Evolutionary conservation across 2,888 invertebrate genomes (phyloP).

Genomic region (Hydroisotoma schaefferi): DNA sequence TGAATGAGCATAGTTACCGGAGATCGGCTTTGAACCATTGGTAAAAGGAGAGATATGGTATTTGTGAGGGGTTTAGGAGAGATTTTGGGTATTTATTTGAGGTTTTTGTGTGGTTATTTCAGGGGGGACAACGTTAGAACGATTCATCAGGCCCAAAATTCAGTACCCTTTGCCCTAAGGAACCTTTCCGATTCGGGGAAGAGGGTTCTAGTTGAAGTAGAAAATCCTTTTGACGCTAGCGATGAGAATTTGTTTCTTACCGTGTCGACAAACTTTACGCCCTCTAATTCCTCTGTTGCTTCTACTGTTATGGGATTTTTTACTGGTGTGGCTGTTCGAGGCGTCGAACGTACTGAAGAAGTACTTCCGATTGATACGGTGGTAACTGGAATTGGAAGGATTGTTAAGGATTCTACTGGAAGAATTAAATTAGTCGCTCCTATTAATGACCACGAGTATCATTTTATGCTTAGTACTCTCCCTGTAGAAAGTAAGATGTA

Average conservation of each 20-base stretch:
- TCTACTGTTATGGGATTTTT: conserved; percentile 47
- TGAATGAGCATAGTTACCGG: conserved; percentile 45
- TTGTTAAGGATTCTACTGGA: conserved; percentile 34
- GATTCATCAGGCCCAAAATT: conserved; percentile 40
- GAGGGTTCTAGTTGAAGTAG: conserved; percentile 34
- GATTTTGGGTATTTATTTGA: conserved; percentile 16
- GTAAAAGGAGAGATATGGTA: conserved; percentile 22
- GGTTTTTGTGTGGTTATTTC: conserved; percentile 1
- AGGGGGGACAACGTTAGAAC: conserved; percentile 44
- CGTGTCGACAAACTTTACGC: conserved; percentile 43
- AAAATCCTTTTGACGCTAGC: conserved; percentile 41
- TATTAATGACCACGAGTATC: conserved; percentile 20
- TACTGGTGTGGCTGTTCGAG: conserved; percentile 43
- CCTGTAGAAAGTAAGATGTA: conserved; percentile 46
- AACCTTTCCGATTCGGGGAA: conserved; percentile 16
- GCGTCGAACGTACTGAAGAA: conserved; percentile 45
- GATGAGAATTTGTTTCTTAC: conserved; percentile 40
- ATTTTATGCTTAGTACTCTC: conserved; percentile 41
- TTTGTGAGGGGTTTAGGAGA: background rate
- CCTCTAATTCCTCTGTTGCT: conserved; percentile 40
- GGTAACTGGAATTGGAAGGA: conserved; percentile 43
- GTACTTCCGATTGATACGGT: conserved; percentile 43
- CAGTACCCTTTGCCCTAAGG: conserved; percentile 43
- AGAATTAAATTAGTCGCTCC: conserved; percentile 36
- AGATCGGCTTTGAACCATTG: conserved; percentile 45